These are phyloP conservation scores for Dallia pectoralis DNA, from an alignment of 2,797 vertebrate species.

Conservation along the genomic window DNA sequence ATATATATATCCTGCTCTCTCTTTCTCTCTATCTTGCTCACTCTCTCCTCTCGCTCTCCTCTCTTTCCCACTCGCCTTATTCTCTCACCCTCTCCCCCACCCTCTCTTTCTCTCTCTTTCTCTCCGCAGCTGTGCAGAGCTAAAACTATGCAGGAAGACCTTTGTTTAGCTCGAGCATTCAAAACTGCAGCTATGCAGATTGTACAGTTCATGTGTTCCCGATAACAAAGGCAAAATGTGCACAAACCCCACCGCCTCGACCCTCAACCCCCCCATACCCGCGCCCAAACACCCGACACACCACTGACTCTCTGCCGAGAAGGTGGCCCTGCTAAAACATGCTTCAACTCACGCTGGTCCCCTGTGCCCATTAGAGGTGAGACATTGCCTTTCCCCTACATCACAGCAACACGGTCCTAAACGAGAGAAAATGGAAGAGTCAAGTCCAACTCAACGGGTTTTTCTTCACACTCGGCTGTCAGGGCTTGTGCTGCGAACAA, in stretches of 20 bases:
- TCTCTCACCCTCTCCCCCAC: too few relatives aligned
- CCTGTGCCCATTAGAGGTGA: slow-evolving; percentile 37
- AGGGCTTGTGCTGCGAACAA: slow-evolving; percentile 5
- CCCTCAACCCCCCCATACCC: slow-evolving; percentile 5
- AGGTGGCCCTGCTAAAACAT: slow-evolving; percentile 29
- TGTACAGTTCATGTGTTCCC: slow-evolving; percentile 6
- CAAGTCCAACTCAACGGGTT: background rate
- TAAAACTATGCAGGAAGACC: slow-evolving; percentile 1
- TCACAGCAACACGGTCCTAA: background rate
- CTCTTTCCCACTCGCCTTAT: too few relatives aligned
- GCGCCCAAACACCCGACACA: slow-evolving; percentile 7
- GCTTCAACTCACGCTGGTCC: slow-evolving; percentile 37
- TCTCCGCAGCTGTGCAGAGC: slow-evolving; percentile 10
- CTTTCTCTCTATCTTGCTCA: background rate
- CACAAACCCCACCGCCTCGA: background rate
- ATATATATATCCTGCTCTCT: too few relatives aligned
- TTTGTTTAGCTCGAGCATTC: slow-evolving; percentile 12
- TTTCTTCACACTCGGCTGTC: slow-evolving; percentile 4
- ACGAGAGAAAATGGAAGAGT: background rate
- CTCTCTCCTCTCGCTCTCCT: slow-evolving; percentile 2
- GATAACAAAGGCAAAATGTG: slow-evolving; percentile 9
- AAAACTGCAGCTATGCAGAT: slow-evolving; percentile 16
- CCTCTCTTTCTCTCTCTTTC: slow-evolving; percentile 4
- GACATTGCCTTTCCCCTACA: slow-evolving; percentile 1
- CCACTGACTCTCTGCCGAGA: slow-evolving; percentile 12